These are phyloP conservation scores for Bergia puertoricense DNA, from an alignment of 92 coral and sea anemone species.

Conservation along the genomic window DNA sequence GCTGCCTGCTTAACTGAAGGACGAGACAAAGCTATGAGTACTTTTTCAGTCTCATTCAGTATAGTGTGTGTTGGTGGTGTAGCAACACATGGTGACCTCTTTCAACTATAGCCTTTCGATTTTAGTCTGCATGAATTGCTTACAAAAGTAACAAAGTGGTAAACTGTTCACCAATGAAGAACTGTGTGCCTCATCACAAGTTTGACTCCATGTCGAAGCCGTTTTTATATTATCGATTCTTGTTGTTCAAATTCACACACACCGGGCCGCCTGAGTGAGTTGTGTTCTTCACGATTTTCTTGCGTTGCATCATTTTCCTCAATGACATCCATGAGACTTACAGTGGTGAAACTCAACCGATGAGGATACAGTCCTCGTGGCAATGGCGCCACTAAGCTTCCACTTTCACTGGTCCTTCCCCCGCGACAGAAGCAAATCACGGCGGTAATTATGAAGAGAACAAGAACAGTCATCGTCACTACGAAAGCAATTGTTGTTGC, in stretches of 20 bases:
- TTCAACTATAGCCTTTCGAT: background rate
- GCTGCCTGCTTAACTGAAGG: background rate
- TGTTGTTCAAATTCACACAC: conserved; percentile 26
- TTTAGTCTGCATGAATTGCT: background rate
- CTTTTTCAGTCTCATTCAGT: background rate
- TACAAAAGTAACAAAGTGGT: background rate
- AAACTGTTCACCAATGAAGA: background rate
- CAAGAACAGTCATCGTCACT: conserved; percentile 32
- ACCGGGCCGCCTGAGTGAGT: background rate
- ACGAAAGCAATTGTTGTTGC: conserved; percentile 29
- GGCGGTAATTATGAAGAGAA: conserved; percentile 23
- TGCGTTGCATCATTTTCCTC: background rate
- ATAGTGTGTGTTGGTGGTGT: background rate
- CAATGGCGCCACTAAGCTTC: conserved; percentile 20
- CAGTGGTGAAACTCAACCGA: conserved; percentile 20
- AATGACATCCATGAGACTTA: conserved; percentile 19
- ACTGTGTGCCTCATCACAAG: background rate
- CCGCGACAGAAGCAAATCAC: conserved; percentile 37
- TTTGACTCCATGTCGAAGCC: background rate
- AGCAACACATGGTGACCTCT: background rate
- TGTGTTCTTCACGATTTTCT: background rate
- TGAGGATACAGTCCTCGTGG: conserved; percentile 19
- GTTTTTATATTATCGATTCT: background rate
- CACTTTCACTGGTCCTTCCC: conserved; percentile 26
- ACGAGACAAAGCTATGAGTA: background rate